These are phyloP conservation scores for Malurus cyaneus DNA, from an alignment of 2,113 vertebrate species.

Conservation along the genomic window DNA sequence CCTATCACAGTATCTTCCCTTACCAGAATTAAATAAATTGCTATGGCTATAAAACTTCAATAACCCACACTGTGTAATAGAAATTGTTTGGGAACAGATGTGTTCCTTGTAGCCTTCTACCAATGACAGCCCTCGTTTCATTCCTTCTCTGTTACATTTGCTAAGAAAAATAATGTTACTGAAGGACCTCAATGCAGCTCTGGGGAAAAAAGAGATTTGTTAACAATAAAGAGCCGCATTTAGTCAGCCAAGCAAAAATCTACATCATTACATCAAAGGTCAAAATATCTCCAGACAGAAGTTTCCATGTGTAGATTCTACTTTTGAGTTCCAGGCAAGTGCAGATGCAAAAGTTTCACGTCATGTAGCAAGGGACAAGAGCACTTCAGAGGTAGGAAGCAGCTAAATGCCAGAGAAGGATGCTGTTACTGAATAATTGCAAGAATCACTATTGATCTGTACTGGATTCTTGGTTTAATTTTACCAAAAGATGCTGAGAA, in stretches of 20 bases:
- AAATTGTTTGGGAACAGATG: background rate
- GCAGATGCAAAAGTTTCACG: background rate
- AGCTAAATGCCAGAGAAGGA: background rate
- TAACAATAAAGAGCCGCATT: background rate
- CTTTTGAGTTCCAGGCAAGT: background rate
- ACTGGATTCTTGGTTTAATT: background rate
- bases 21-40: background rate
- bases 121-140: accelerated
- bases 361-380: background rate
- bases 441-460: background rate
- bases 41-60: background rate
- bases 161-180: background rate
- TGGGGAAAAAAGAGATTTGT: background rate
- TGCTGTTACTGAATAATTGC: background rate
- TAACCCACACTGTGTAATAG: background rate
- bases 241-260: background rate
- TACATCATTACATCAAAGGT: background rate
- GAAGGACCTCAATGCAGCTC: background rate
- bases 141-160: background rate
- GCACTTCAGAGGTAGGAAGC: background rate
- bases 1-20: background rate
- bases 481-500: background rate
- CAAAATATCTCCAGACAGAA: background rate
- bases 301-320: background rate
- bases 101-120: background rate